Base-by-base conservation (phyloP, 2,888 invertebrate species). In the Euzophera pinguis region DNA sequence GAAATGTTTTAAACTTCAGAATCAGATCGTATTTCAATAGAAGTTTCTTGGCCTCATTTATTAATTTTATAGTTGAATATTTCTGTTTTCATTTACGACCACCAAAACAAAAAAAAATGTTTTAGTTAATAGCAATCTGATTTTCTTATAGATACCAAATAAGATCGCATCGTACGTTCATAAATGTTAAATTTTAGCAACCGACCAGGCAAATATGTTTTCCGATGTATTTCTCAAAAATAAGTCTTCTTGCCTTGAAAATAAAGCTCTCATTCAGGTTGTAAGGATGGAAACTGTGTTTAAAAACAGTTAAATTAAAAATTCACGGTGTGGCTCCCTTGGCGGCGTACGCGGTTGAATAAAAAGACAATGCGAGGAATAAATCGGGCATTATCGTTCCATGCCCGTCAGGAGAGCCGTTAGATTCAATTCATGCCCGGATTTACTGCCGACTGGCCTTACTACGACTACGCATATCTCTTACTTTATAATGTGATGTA, bases 381-480 rank as follows among this genome's bases (percentile, higher is more conserved):
- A 86, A 84, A 86, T 85, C 75, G 71, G 50, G 67, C 73, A 81
- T 84, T 86, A 87, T 86, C 84, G 67, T 71, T 62, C 69, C 54
- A 54, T 60, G 59, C 63, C 78, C 73, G 81, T 78, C 84, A 67
- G 59, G 76, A 73, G 73, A 64, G 71, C 79, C 75, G 77, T 86
- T 86, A 78, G 73, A 87, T 85, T 86, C 85, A 84, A 86, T 86
- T 85, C 74, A 69, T 70, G 64, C 54, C 62, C 63, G 62, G 68
- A 81, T 81, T 81, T 82, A 83, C 69, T 62, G 62, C 56, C 59
- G 60, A 51, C 66, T 47, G 68, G 61, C 65, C 64, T 65, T 61
- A 57, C 62, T 12, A 14, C 59, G 32, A 45, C 45, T 45, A 45
- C 45, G 62, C 61, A 62, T 67, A 63, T 56, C 59, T 50, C 58